phyloP scores from a whole-genome alignment of 2,113 vertebrate species.

The Callaeas wilsoni region DNA sequence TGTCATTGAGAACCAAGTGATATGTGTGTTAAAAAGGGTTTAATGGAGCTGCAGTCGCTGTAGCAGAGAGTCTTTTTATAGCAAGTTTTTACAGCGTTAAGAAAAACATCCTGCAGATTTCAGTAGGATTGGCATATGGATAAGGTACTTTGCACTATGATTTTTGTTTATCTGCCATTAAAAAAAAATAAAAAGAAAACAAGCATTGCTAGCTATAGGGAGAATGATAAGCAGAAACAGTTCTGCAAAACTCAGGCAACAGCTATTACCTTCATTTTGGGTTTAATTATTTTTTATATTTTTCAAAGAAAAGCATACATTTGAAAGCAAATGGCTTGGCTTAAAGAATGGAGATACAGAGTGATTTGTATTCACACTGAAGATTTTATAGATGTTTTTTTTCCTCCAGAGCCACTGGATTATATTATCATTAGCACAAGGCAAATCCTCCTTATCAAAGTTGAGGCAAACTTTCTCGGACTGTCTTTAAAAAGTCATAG shows the following conservation, averaged over 20 bases:
- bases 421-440: background rate
- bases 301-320: background rate
- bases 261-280: background rate
- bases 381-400: background rate
- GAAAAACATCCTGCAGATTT: conserved; percentile 45
- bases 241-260: background rate
- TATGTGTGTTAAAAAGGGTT: conserved; percentile 46
- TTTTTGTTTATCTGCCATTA: conserved; percentile 35
- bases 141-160: conserved; percentile 27
- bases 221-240: background rate
- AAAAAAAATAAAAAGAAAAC: background rate
- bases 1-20: conserved; percentile 30
- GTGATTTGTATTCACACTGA: background rate
- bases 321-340: background rate
- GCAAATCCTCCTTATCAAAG: background rate
- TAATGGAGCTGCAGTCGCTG: conserved; percentile 36
- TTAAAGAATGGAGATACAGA: background rate
- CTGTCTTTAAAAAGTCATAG: background rate
- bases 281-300: background rate
- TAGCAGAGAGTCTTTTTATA: conserved; percentile 49
- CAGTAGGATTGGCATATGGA: conserved; percentile 34
- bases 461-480: background rate
- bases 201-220: background rate
- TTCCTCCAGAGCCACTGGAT: background rate
- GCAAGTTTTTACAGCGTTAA: conserved; percentile 21